Percentiles rank a stretch among this genome's conserved stretches.
Conservation (phyloP, 2,888 invertebrate genomes). For the Hypolimnas misippus region DNA sequence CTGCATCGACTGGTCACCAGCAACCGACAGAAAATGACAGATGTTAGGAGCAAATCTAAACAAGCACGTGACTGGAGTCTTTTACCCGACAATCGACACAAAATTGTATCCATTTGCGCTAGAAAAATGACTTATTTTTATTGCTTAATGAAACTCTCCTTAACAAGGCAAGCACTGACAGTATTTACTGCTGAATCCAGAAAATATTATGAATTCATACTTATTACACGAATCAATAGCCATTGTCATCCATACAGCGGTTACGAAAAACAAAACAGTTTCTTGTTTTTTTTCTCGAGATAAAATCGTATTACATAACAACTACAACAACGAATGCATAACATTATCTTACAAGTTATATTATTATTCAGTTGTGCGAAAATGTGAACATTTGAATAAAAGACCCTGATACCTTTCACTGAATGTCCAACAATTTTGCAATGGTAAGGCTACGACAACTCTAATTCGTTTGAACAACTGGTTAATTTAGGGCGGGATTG, state of each 20-base stretch:
- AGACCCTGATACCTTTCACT: conserved; percentile 31
- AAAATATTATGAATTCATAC: not conserved
- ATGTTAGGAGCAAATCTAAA: too few relatives aligned
- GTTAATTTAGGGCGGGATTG: not conserved
- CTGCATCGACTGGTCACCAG: too few relatives aligned
- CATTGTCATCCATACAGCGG: not conserved
- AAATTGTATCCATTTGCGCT: too few relatives aligned
- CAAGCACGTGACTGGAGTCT: too few relatives aligned
- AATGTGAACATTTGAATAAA: conserved; percentile 19
- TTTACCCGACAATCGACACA: too few relatives aligned
- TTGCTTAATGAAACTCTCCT: too few relatives aligned
- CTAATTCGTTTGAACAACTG: not conserved
- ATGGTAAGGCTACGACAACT: not conserved
- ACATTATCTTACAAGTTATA: conserved; percentile 2
- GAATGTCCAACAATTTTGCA: conserved; percentile 10
- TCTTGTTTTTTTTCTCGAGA: not conserved
- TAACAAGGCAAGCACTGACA: too few relatives aligned
- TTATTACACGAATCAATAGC: not conserved
- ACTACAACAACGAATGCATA: not conserved
- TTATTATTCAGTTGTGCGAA: conserved; percentile 29
- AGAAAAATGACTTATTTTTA: too few relatives aligned
- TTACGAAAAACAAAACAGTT: not conserved
- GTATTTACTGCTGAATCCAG: too few relatives aligned
- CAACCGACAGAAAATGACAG: too few relatives aligned
- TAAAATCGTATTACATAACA: not conserved